Conservation (phyloP, 2,113 vertebrate species). For the Lamprotornis superbus region DNA sequence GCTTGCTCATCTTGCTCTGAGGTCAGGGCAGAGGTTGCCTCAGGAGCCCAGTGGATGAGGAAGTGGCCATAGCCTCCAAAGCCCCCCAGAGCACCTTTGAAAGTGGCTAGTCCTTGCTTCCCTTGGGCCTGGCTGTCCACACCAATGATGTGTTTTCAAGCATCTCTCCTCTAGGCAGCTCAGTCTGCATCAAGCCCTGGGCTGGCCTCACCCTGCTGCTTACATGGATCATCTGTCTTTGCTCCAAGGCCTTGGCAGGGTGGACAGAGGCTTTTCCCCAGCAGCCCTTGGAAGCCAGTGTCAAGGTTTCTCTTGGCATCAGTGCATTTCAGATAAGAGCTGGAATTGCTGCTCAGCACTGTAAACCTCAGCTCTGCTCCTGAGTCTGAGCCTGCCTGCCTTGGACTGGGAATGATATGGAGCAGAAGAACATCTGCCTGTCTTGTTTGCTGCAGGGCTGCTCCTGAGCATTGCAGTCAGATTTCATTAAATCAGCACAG, state of each 20-base stretch:
- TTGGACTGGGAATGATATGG: background rate
- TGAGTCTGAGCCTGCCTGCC: background rate
- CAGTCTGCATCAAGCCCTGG: background rate
- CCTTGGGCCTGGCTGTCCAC: background rate
- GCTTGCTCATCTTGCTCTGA: background rate
- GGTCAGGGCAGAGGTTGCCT: background rate
- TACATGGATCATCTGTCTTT: rapidly evolving
- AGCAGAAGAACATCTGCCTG: rapidly evolving
- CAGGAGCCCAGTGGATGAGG: background rate
- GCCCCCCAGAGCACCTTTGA: background rate
- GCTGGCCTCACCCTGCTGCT: background rate
- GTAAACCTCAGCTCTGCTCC: background rate
- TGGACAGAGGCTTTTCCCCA: background rate
- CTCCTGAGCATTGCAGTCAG: background rate
- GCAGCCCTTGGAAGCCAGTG: background rate
- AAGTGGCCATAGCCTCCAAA: background rate
- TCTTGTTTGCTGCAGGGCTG: background rate
- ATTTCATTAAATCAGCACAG: background rate
- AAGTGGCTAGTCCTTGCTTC: background rate
- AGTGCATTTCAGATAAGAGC: background rate
- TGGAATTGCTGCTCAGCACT: background rate
- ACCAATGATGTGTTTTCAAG: background rate
- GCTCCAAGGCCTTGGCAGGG: background rate
- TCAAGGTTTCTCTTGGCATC: background rate
- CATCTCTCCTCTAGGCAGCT: background rate